Evolutionary conservation across 2,797 vertebrate genomes (phyloP).

Genomic region (Pygocentrus nattereri): DNA sequence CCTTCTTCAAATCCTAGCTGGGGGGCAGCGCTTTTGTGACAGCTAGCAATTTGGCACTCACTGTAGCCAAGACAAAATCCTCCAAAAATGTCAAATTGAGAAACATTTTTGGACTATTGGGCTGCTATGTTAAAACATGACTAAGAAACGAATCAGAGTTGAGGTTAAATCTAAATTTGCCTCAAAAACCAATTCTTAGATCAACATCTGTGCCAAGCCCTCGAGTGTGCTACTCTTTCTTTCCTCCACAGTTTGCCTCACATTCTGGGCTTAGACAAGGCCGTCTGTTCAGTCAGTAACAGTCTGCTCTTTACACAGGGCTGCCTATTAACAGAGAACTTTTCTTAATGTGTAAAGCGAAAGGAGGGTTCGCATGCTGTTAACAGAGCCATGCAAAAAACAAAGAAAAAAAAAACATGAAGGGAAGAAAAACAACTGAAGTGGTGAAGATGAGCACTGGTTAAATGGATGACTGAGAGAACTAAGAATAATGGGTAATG

Average conservation of each 20-base stretch:
- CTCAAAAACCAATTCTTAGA: neutral
- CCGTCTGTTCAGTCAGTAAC: slow-evolving; percentile 31
- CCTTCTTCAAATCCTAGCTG: slow-evolving; percentile 54
- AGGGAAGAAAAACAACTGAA: slow-evolving; percentile 45
- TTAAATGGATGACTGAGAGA: slow-evolving; percentile 27
- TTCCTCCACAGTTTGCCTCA: slow-evolving; percentile 27
- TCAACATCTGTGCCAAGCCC: neutral
- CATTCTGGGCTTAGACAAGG: slow-evolving; percentile 26
- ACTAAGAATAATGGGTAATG: slow-evolving; percentile 32
- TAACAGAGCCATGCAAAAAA: slow-evolving; percentile 52
- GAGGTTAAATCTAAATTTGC: slow-evolving; percentile 1
- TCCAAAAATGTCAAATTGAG: slow-evolving; percentile 34
- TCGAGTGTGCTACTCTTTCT: neutral
- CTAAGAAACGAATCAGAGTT: neutral
- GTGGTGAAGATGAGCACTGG: slow-evolving; percentile 36
- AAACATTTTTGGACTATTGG: slow-evolving; percentile 7
- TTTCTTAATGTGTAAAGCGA: slow-evolving; percentile 43
- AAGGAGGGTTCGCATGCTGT: slow-evolving; percentile 53
- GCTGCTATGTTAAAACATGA: slow-evolving; percentile 11
- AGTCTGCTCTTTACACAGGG: neutral
- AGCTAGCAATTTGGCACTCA: slow-evolving; percentile 39
- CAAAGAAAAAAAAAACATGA: slow-evolving; percentile 38
- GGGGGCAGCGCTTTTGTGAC: slow-evolving; percentile 24
- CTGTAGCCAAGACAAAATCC: slow-evolving; percentile 36
- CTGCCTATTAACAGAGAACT: slow-evolving; percentile 42